phyloP scores from a whole-genome alignment of 2,113 vertebrate genomes.

The Tretioscincus oriximinensis region DNA sequence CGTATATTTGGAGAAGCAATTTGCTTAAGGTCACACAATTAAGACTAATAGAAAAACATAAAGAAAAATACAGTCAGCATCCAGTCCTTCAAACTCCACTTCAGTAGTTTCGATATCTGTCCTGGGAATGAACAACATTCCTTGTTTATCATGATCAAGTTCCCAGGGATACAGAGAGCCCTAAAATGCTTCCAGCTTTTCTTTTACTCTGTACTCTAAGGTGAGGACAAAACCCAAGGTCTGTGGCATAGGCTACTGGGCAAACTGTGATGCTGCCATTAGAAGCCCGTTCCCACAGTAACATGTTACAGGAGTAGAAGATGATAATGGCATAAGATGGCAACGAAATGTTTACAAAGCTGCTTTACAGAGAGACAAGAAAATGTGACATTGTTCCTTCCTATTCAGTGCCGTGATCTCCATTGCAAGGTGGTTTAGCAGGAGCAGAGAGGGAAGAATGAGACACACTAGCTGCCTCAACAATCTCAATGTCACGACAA shows the following conservation, averaged over 20 bases:
- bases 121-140: background rate
- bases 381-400: background rate
- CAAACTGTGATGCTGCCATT: background rate
- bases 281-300: background rate
- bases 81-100: background rate
- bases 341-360: background rate
- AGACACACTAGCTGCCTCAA: conserved; percentile 78
- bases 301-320: background rate
- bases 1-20: background rate
- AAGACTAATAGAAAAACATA: background rate
- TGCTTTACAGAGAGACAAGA: background rate
- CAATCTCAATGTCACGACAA: conserved; percentile 79
- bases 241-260: background rate
- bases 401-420: conserved; percentile 62
- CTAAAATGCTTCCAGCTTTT: background rate
- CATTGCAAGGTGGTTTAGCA: conserved; percentile 68
- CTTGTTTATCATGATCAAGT: background rate
- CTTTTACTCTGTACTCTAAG: background rate
- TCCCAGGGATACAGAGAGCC: background rate
- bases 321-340: background rate
- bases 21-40: background rate
- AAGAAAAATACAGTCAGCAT: background rate
- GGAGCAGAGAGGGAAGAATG: conserved; percentile 77
- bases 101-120: background rate
- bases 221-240: background rate